Base-by-base conservation (phyloP, 2,797 vertebrate species). In the Todus mexicanus region DNA sequence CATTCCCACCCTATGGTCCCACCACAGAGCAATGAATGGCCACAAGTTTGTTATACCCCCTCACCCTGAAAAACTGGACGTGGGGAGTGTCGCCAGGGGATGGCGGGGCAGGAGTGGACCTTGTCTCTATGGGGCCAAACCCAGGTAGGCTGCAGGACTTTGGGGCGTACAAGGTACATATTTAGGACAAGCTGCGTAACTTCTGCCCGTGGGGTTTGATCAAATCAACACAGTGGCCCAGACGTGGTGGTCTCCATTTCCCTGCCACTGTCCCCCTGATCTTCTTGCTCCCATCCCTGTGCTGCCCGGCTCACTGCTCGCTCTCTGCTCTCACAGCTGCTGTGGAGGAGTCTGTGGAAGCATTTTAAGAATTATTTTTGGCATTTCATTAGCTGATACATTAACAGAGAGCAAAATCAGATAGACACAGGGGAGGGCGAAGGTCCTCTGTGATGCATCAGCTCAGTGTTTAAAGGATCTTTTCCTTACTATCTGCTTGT, bases 121-220 rank as follows among this genome's bases (percentile, higher is more conserved):
- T 66, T 2, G 1, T 18, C 64, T n/a, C 7, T 2, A 1, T 11
- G n/a, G 8, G 63, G 26, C 33, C 54, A 57, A 42, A 26, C 43
- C 48, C 12, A 4, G 22, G 20, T 17, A 4, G 70, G 53, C 40
- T 29, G 68, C 31, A 5, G 54, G 31, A 23, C 5, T 33, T 45
- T 16, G 37, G 42, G 53, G 6, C 7, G 15, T 14, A 21, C 12
- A 19, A 42, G 31, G 42, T 37, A 22, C 18, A 2, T 21, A 14
- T 42, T 66, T 29, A 56, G 65, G 64, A 51, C 25, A 22, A 51
- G 11, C 15, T 38, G 20, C 16, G 1, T 20, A 23, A 33, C 4
- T 31, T 2, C 2, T 1, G 11, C n/a, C n/a, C n/a, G n/a, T n/a
- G n/a, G n/a, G n/a, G 5, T 37, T 81, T 47, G 2, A 9, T 25